phyloP scores from a whole-genome alignment of 2,888 invertebrate species.

The Stenolophus ochropezus region DNA sequence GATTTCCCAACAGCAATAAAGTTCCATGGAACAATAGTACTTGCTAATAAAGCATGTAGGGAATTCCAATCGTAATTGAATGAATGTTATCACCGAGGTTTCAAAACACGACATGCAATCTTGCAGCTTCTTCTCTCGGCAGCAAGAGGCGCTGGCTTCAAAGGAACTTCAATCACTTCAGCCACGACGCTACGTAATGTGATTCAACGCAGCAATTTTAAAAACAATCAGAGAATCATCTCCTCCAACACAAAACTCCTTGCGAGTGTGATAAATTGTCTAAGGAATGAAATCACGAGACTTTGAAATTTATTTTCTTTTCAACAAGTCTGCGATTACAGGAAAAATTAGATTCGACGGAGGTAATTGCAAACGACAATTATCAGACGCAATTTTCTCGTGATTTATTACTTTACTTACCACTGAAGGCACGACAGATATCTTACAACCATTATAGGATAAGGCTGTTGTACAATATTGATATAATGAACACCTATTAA shows the following conservation, averaged over 20 bases:
- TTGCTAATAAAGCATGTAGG: constrained; percentile 13
- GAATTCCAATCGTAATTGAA: constrained; percentile 15
- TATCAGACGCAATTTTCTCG: not conserved
- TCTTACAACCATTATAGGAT: too few species aligned
- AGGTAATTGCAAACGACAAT: not conserved
- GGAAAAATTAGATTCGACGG: not conserved
- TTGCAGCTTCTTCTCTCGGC: not conserved
- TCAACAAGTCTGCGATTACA: not conserved
- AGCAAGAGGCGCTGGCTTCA: not conserved
- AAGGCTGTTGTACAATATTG: too few species aligned
- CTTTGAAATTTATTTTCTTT: not conserved
- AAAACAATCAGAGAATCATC: constrained; percentile 45
- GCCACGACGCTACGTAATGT: constrained; percentile 23
- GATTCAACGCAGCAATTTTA: constrained; percentile 35
- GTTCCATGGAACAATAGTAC: not conserved
- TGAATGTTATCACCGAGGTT: constrained; percentile 27
- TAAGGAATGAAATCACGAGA: constrained; percentile 13
- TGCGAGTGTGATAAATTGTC: constrained; percentile 26
- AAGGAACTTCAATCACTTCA: constrained; percentile 18
- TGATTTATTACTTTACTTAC: too few species aligned
- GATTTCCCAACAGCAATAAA: not conserved
- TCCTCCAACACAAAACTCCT: not conserved
- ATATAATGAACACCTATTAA: too few species aligned
- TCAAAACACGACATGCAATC: constrained; percentile 47
- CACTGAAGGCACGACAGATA: too few species aligned